Conservation (phyloP, 2,888 invertebrate species). For the Apotomis capreana region DNA sequence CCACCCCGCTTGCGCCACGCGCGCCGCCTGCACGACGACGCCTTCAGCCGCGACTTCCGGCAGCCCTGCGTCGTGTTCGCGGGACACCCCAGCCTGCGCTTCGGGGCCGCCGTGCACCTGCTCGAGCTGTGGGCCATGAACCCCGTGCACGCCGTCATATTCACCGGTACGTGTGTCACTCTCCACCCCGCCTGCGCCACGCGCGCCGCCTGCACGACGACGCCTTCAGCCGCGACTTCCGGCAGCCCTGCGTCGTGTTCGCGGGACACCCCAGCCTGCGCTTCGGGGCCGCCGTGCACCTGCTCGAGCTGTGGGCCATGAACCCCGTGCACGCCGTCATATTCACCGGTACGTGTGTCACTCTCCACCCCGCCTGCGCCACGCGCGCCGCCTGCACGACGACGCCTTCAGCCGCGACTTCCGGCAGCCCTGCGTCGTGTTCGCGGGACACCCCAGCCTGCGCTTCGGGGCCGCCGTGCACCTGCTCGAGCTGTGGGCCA, state of each 20-base stretch:
- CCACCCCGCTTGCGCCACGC: constrained; percentile 87
- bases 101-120: constrained; percentile 98
- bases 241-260: constrained; percentile 97
- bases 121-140: constrained; percentile 97
- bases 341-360: constrained; percentile 87
- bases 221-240: constrained; percentile 88
- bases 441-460: constrained; percentile 98
- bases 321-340: constrained; percentile 95
- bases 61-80: constrained; percentile 98
- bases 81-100: constrained; percentile 97
- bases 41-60: constrained; percentile 92
- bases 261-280: constrained; percentile 98
- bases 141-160: constrained; percentile 95
- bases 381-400: too few species aligned
- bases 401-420: constrained; percentile 87
- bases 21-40: constrained; percentile 92
- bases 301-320: constrained; percentile 96
- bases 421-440: constrained; percentile 96
- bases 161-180: constrained; percentile 87
- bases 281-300: constrained; percentile 98
- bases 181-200: too few species aligned
- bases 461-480: constrained; percentile 99
- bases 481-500: constrained; percentile 97
- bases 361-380: too few species aligned
- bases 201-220: too few species aligned